A percentile compares a stretch with the other conserved stretches of the same genome.
These are phyloP conservation scores for Gymnothorax javanicus DNA, from an alignment of 2,797 vertebrate genomes.

Conservation along the genomic window DNA sequence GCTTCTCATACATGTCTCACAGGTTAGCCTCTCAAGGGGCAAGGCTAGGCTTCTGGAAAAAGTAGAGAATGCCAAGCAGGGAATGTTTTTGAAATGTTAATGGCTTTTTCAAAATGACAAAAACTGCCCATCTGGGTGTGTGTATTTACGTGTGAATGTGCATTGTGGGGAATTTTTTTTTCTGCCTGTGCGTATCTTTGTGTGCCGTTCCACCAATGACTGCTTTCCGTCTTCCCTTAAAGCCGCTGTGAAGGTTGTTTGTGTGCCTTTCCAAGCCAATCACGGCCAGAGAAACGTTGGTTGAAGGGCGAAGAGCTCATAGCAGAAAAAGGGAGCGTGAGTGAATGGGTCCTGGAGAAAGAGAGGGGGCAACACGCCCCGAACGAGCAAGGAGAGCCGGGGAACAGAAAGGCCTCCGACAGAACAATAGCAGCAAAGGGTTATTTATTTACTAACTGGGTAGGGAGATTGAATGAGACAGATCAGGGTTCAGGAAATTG, in stretches of 20 bases:
- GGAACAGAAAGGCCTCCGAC: constrained; percentile 41
- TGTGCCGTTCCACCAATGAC: not conserved
- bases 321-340: constrained; percentile 20
- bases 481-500: constrained; percentile 44
- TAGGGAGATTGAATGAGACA: constrained; percentile 44
- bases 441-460: constrained; percentile 48
- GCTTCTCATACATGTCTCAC: constrained; percentile 30
- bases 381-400: constrained; percentile 30
- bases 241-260: not conserved
- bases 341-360: not conserved
- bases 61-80: not conserved
- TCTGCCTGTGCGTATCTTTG: not conserved
- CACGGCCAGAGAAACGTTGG: constrained; percentile 18
- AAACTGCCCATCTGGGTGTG: constrained; percentile 3
- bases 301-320: too few species aligned
- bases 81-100: constrained; percentile 35
- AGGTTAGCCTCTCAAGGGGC: constrained; percentile 18
- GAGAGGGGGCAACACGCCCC: constrained; percentile 37
- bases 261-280: not conserved
- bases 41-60: constrained; percentile 3
- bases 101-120: constrained; percentile 41
- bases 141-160: constrained; percentile 15
- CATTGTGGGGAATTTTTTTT: too few species aligned
- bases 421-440: constrained; percentile 41
- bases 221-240: not conserved